phyloP scores from a whole-genome alignment of 1,140 invertebrate species.

The Thalassaphorura encarpata region DNA sequence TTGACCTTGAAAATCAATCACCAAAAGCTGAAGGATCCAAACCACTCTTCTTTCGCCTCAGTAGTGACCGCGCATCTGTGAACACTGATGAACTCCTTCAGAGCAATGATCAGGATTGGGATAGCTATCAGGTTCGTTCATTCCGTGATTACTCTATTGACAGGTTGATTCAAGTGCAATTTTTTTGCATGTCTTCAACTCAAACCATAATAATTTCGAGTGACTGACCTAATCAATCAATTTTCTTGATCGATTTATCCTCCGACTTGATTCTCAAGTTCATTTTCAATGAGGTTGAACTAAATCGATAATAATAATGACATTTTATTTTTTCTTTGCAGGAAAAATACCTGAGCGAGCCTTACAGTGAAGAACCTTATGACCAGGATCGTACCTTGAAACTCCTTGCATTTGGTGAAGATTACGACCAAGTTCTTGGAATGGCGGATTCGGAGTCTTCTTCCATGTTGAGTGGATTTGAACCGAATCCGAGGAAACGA shows the following conservation, averaged over 20 bases:
- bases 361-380: constrained; percentile 73
- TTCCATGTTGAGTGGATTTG: constrained; percentile 25
- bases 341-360: constrained; percentile 84
- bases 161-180: not conserved
- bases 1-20: not conserved
- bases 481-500: constrained; percentile 28
- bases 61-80: constrained; percentile 21
- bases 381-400: constrained; percentile 66
- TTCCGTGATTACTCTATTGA: no score
- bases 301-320: not conserved
- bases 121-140: constrained; percentile 32
- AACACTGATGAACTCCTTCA: constrained; percentile 21
- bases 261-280: not conserved
- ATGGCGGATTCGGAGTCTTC: constrained; percentile 31
- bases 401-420: constrained; percentile 77
- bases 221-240: no score
- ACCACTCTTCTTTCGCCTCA: not conserved
- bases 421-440: constrained; percentile 77
- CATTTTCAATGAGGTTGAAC: not conserved
- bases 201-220: no score
- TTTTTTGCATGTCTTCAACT: no score
- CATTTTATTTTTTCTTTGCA: constrained; percentile 40
- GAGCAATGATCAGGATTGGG: constrained; percentile 30
- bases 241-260: no score
- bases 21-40: not conserved